phyloP scores from a whole-genome alignment of 2,797 vertebrate genomes.

The Microcaecilia unicolor region DNA sequence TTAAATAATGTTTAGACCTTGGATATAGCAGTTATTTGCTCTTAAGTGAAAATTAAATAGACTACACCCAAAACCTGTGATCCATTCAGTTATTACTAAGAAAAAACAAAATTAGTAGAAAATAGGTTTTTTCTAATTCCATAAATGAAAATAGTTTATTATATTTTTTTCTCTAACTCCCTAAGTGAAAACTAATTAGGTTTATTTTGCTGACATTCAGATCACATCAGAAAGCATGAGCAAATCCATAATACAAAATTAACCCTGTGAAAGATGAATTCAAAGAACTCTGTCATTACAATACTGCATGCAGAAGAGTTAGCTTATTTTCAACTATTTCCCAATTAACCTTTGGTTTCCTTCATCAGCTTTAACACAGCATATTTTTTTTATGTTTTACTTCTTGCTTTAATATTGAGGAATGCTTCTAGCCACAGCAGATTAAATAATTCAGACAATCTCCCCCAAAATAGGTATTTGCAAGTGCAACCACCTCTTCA shows the following conservation, averaged over 20 bases:
- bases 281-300: too few species aligned
- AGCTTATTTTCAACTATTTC: constrained; percentile 5
- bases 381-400: not conserved
- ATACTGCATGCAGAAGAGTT: too few species aligned
- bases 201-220: not conserved
- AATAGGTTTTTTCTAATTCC: too few species aligned
- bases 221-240: not conserved
- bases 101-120: too few species aligned
- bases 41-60: too few species aligned
- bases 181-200: fast-evolving
- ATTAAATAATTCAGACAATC: constrained; percentile 24
- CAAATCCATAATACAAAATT: too few species aligned
- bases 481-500: not conserved
- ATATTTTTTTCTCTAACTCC: fast-evolving
- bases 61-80: too few species aligned
- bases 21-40: too few species aligned
- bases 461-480: constrained; percentile 8
- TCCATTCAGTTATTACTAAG: too few species aligned
- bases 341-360: constrained; percentile 9
- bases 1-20: too few species aligned
- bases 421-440: constrained; percentile 14
- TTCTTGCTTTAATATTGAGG: constrained; percentile 12
- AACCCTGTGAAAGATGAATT: too few species aligned
- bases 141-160: too few species aligned
- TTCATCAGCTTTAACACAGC: constrained; percentile 5